A percentile compares a stretch with the other conserved stretches of the same genome.
phyloP scores from a whole-genome alignment of 2,888 invertebrate species.

The Sphaeridia pumilis region DNA sequence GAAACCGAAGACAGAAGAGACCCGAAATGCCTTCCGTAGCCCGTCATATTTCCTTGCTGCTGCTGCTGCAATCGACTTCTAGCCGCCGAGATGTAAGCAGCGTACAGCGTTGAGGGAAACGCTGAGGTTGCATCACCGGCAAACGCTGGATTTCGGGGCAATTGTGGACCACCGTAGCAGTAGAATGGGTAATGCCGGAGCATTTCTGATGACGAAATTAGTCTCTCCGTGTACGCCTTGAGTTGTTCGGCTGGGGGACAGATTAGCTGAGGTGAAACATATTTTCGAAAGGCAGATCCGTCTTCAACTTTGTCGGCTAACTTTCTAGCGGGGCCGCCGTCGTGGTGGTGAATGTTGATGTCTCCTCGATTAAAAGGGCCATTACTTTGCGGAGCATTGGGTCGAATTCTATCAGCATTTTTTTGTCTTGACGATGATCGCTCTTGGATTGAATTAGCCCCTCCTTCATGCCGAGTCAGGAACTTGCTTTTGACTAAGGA shows the following conservation, averaged over 20 bases:
- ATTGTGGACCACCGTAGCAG: constrained; percentile 47
- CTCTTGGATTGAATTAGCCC: not conserved
- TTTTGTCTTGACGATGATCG: not conserved
- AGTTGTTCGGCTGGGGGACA: no score
- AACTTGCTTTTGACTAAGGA: no score
- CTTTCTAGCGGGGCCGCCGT: no score
- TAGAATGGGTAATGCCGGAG: constrained; percentile 63
- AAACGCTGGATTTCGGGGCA: constrained; percentile 1
- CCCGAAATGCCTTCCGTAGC: no score
- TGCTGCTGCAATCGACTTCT: constrained; percentile 40
- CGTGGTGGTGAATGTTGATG: no score
- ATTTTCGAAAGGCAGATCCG: constrained; percentile 68
- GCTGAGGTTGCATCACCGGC: constrained; percentile 25
- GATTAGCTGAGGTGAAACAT: constrained; percentile 50
- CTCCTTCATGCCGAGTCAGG: not conserved
- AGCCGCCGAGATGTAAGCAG: constrained; percentile 39
- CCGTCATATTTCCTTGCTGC: no score
- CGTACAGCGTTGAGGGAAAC: constrained; percentile 42
- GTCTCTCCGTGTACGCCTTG: constrained; percentile 29
- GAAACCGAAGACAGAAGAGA: no score
- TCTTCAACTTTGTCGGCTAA: not conserved
- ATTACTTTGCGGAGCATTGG: not conserved
- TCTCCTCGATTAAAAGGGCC: no score
- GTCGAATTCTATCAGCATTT: not conserved
- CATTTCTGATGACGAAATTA: constrained; percentile 54